phyloP scores from a whole-genome alignment of 2,797 vertebrate species.

The Pseudochaenichthys georgianus region DNA sequence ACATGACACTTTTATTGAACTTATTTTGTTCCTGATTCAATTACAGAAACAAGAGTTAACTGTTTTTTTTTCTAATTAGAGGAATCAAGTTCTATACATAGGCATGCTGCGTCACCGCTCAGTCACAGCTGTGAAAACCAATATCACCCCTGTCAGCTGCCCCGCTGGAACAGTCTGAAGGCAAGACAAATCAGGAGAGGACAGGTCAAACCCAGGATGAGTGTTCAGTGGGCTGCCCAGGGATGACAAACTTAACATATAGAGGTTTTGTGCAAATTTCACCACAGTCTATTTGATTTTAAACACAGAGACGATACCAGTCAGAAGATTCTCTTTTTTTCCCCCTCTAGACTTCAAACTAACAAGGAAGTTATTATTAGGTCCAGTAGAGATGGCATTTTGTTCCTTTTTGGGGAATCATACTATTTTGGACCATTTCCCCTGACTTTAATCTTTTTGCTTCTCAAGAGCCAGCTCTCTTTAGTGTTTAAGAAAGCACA shows the following conservation, averaged over 20 bases:
- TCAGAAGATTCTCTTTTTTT: conserved; percentile 55
- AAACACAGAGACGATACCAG: conserved; percentile 78
- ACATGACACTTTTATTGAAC: conserved; percentile 86
- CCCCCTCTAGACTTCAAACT: conserved; percentile 51
- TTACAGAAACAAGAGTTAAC: conserved; percentile 83
- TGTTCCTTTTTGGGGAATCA: conserved; percentile 56
- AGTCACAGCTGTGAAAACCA: conserved; percentile 84
- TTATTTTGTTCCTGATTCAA: conserved; percentile 78
- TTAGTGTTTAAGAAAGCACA: conserved; percentile 77
- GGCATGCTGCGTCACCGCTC: conserved; percentile 86
- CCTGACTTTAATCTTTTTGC: conserved; percentile 62
- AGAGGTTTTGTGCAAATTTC: conserved; percentile 82
- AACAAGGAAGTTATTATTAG: conserved; percentile 65
- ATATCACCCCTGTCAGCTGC: conserved; percentile 75
- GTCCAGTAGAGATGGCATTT: conserved; percentile 64
- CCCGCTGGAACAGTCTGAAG: conserved; percentile 76
- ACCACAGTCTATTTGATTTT: conserved; percentile 81
- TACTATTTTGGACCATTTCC: conserved; percentile 60
- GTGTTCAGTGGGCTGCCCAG: conserved; percentile 64
- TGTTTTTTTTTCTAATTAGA: conserved; percentile 70
- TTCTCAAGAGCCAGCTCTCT: conserved; percentile 70
- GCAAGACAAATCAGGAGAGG: conserved; percentile 78
- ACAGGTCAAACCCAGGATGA: conserved; percentile 70
- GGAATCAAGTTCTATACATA: conserved; percentile 82
- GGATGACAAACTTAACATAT: conserved; percentile 74